Conservation (phyloP, 1,140 invertebrate species). For the Sitobion miscanthi region DNA sequence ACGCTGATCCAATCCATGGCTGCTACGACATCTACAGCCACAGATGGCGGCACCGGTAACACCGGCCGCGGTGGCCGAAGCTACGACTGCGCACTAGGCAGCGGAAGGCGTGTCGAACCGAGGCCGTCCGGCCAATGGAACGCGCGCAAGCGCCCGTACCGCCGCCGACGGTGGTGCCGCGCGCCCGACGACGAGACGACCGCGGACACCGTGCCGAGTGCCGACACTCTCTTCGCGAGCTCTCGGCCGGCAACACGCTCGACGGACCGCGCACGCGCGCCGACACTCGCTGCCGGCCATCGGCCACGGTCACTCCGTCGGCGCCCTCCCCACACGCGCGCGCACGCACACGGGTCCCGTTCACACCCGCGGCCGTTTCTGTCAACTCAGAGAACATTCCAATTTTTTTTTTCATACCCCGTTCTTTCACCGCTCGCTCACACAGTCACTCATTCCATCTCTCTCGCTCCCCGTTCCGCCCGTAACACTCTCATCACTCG, state of each 20-base stretch:
- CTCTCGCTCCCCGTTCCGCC: not conserved
- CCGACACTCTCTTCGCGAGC: constrained; percentile 34
- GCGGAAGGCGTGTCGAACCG: not conserved
- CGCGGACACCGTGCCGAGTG: not conserved
- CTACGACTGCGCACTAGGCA: not conserved
- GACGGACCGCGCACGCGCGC: not conserved
- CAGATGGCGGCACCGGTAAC: not conserved
- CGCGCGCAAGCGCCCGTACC: not conserved
- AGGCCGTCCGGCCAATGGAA: not conserved
- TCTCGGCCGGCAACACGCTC: constrained; percentile 14
- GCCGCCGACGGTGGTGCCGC: not conserved
- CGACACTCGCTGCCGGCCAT: not conserved
- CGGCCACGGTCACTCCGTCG: not conserved
- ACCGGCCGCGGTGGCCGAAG: not conserved
- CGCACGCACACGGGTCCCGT: not conserved
- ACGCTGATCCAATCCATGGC: too few relatives aligned
- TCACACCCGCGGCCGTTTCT: not conserved
- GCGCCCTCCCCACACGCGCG: not conserved
- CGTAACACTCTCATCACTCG: constrained; percentile 13
- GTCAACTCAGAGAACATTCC: not conserved
- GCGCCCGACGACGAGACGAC: not conserved
- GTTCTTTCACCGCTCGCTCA: not conserved
- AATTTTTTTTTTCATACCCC: not conserved
- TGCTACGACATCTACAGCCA: not conserved
- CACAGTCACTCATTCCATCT: not conserved